These are phyloP conservation scores for Spinibarbus caldwelli DNA, from an alignment of 2,797 vertebrate genomes.

Conservation along the genomic window DNA sequence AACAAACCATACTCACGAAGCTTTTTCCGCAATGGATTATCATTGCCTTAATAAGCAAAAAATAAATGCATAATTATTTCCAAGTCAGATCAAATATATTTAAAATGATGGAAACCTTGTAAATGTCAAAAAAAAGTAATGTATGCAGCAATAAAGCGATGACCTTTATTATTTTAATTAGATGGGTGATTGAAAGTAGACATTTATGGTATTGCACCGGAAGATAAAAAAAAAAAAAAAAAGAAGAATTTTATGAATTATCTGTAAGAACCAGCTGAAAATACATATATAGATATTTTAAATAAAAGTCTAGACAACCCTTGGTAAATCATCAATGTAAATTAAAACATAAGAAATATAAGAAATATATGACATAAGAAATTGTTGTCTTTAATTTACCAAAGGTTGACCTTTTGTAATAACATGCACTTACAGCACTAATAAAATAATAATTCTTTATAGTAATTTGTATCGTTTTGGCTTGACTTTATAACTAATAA, in stretches of 20 bases:
- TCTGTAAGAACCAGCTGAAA: not conserved
- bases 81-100: constrained; percentile 5
- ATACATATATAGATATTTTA: not conserved
- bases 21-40: constrained; percentile 10
- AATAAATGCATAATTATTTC: not conserved
- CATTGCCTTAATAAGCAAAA: constrained; percentile 15
- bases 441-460: not conserved
- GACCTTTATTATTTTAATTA: constrained; percentile 45
- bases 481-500: not conserved
- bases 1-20: not conserved
- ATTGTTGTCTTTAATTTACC: not conserved
- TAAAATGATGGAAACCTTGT: constrained; percentile 25
- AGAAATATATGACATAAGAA: no score
- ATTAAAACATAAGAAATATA: no score
- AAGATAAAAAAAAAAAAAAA: not conserved
- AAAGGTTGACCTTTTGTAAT: not conserved
- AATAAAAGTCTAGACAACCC: not conserved
- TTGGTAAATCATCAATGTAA: not conserved
- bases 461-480: not conserved
- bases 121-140: constrained; percentile 44
- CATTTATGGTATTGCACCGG: not conserved
- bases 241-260: not conserved
- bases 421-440: not conserved
- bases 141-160: constrained; percentile 33
- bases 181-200: constrained; percentile 1